These are phyloP conservation scores for Enteromius treurensis DNA, from an alignment of 2,797 vertebrate genomes.

Conservation along the genomic window DNA sequence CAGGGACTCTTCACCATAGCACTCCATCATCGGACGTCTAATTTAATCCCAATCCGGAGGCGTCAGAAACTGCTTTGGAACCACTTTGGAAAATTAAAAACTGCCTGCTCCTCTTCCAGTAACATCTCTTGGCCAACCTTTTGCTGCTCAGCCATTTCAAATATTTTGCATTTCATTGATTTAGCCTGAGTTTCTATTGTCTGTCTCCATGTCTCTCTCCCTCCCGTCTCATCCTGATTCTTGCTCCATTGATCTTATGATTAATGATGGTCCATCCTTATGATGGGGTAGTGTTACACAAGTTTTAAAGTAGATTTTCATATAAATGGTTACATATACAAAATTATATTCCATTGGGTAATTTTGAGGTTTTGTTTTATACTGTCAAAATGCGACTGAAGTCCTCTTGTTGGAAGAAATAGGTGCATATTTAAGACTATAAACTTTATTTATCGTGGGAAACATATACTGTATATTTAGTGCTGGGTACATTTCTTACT, in stretches of 20 bases:
- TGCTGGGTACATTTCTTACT: not conserved
- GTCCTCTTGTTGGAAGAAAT: not conserved
- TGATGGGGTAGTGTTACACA: not conserved
- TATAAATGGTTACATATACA: not conserved
- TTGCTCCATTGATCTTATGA: constrained; percentile 59
- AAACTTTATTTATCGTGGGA: not conserved
- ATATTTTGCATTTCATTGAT: constrained; percentile 64
- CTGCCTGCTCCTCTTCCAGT: constrained; percentile 44
- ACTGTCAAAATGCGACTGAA: not conserved
- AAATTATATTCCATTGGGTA: not conserved
- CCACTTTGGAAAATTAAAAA: constrained; percentile 69
- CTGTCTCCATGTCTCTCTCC: constrained; percentile 30
- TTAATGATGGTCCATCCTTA: constrained; percentile 49
- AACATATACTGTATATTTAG: not conserved
- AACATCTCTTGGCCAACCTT: constrained; percentile 41
- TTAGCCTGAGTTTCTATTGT: constrained; percentile 52
- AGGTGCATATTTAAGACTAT: not conserved
- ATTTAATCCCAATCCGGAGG: constrained; percentile 66
- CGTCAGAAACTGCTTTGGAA: constrained; percentile 58
- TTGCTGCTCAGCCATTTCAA: constrained; percentile 51
- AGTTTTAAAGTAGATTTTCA: not conserved
- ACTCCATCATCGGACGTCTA: constrained; percentile 57
- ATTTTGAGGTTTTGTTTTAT: not conserved
- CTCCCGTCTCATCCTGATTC: constrained; percentile 31
- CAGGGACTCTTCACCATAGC: constrained; percentile 57